These are phyloP conservation scores for Volucella zonaria DNA, from an alignment of 2,888 invertebrate species.

Conservation along the genomic window DNA sequence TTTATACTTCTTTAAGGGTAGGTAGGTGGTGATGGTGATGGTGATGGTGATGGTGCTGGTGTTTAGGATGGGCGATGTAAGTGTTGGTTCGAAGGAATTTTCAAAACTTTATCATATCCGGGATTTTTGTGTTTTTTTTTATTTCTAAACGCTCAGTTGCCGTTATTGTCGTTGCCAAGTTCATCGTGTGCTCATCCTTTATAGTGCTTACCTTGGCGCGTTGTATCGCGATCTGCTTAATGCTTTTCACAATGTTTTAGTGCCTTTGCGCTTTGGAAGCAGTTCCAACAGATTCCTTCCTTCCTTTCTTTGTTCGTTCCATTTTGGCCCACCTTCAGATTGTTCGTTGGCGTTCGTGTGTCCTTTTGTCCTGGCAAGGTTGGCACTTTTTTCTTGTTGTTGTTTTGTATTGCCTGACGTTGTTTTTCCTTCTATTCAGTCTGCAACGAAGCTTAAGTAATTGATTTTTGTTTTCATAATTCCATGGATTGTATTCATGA, in stretches of 20 bases:
- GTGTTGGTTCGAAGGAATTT: constrained; percentile 57
- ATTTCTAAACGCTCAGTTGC: constrained; percentile 45
- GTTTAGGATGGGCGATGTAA: no score
- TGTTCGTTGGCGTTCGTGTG: constrained; percentile 8
- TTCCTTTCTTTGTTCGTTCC: background rate
- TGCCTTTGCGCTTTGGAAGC: constrained; percentile 45
- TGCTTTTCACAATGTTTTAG: constrained; percentile 47
- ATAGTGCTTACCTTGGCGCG: constrained; percentile 57
- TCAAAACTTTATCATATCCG: constrained; percentile 70
- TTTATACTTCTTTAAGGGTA: constrained; percentile 26
- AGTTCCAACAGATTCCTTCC: constrained; percentile 60
- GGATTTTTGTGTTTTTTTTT: background rate
- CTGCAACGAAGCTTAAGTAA: constrained; percentile 63
- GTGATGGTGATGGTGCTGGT: background rate
- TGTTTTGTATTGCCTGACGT: background rate
- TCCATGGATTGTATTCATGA: constrained; percentile 59
- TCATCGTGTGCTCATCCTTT: constrained; percentile 67
- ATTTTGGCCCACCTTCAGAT: no score
- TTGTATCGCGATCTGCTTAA: constrained; percentile 64
- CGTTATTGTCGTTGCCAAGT: constrained; percentile 69
- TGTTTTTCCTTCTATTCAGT: constrained; percentile 18
- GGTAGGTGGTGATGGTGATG: background rate
- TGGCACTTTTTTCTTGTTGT: constrained; percentile 16
- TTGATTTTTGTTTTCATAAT: constrained; percentile 72
- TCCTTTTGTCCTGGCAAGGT: constrained; percentile 46